These are phyloP conservation scores for Eilema sororculum DNA, from an alignment of 2,888 invertebrate genomes.

Conservation along the genomic window DNA sequence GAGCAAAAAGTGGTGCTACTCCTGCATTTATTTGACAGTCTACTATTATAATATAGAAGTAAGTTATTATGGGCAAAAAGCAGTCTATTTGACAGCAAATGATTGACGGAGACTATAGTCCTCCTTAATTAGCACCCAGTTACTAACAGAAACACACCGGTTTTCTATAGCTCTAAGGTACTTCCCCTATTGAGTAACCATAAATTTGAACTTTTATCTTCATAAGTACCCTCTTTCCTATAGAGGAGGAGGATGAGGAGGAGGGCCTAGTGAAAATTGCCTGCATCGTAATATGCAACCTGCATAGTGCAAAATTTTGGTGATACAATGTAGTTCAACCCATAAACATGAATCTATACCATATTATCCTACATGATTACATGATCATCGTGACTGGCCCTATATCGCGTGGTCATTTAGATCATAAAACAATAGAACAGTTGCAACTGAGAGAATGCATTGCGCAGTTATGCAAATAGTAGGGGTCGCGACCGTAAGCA, in stretches of 20 bases:
- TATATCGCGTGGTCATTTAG: conserved; percentile 85
- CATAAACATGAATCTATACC: conserved; percentile 63
- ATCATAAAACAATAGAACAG: conserved; percentile 87
- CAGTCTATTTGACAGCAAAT: not conserved
- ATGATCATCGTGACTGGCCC: conserved; percentile 82
- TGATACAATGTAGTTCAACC: conserved; percentile 54
- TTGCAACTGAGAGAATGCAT: conserved; percentile 82
- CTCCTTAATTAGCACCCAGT: not conserved
- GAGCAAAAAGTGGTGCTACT: too few relatives aligned
- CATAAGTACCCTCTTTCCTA: not conserved
- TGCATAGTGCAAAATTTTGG: conserved; percentile 2
- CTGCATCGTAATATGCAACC: not conserved
- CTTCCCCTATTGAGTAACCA: not conserved
- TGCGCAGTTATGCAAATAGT: conserved; percentile 85
- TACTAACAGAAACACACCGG: not conserved
- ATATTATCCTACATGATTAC: conserved; percentile 79
- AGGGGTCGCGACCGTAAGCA: conserved; percentile 84
- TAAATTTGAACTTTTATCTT: not conserved
- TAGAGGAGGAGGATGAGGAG: too few relatives aligned
- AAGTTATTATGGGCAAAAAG: not conserved
- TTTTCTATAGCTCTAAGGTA: not conserved
- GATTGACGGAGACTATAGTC: not conserved
- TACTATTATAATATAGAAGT: too few relatives aligned
- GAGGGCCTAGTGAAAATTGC: too few relatives aligned
- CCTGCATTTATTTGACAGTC: too few relatives aligned